Base-by-base conservation (phyloP, 2,888 invertebrate genomes). In the Anagyrus pseudococci region DNA sequence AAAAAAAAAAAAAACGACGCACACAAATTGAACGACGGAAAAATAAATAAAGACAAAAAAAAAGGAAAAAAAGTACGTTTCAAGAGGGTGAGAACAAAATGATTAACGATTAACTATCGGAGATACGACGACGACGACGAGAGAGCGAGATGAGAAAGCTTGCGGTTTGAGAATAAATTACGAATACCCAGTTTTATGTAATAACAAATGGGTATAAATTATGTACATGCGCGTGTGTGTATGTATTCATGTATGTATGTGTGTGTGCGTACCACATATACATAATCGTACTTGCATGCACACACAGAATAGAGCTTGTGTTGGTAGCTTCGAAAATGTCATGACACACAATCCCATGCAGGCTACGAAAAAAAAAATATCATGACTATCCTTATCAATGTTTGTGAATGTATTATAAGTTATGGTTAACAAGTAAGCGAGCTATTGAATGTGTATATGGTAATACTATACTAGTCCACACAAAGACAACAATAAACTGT, bases 381-480 rank as follows among this genome's bases (percentile, higher is more conserved):
- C 79, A 77, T 79, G 79, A 76, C 78, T 79, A 75, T 73, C 77
- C 77, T 74, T 79, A 80, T 80, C 77, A 77, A 78, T 80, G 78
- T 80, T 79, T 78, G 77, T 79, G 80, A 78, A 75, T 79, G 78
- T 79, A 79, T 74, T 73, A 74, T 79, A 79, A 79, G 76, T 77
- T 77, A 77, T 71, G 73, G 76, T 75, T 73, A 75, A 74, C 76
- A 79, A 80, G 73, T 78, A 77, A 80, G 77, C 77, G 77, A 80
- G 77, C 77, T 80, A 80, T 76, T 79, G 77, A 79, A 79, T 79
- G 79, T 80, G 79, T 80, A 79, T 73, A 80, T 79, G 78, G 77
- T 79, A 77, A 77, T 76, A 77, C 73, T 77, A 79, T 78, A 79
- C 77, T 80, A 80, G 79, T 79, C 79, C 79, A 77, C 76, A 79